phyloP scores from a whole-genome alignment of 2,888 invertebrate species.

The Parthenolecanium corni region DNA sequence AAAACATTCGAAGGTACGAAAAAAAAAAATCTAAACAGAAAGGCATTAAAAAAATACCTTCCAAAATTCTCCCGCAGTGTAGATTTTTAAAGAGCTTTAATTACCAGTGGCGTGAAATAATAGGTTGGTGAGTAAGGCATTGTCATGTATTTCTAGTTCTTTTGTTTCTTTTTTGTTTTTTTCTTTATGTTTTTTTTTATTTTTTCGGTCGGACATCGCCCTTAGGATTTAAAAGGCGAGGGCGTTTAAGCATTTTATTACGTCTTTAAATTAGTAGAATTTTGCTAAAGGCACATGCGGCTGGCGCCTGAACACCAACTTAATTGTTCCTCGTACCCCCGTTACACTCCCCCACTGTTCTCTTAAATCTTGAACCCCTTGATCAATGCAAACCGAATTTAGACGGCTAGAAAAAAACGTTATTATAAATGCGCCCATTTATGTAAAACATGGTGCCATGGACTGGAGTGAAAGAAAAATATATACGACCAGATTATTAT shows the following conservation, averaged over 20 bases:
- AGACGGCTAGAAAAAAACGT: no score
- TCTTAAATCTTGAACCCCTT: background rate
- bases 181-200: background rate
- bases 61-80: no score
- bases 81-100: constrained; percentile 22
- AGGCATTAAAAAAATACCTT: no score
- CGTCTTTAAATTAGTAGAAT: constrained; percentile 23
- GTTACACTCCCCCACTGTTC: no score
- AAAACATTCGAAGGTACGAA: no score
- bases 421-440: no score
- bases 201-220: constrained; percentile 15
- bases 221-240: constrained; percentile 14
- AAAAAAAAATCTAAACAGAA: no score
- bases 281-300: constrained; percentile 24
- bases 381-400: background rate
- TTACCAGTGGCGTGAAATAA: constrained; percentile 24
- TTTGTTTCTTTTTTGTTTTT: background rate
- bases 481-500: no score
- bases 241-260: constrained; percentile 26
- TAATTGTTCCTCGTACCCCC: constrained; percentile 8
- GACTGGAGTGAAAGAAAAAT: no score
- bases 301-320: constrained; percentile 19
- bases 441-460: no score
- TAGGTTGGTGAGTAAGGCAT: background rate
- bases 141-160: background rate